A percentile compares a stretch with the other conserved stretches of the same genome.
Conservation (phyloP, 2,888 invertebrate species). For the Acleris sparsana region DNA sequence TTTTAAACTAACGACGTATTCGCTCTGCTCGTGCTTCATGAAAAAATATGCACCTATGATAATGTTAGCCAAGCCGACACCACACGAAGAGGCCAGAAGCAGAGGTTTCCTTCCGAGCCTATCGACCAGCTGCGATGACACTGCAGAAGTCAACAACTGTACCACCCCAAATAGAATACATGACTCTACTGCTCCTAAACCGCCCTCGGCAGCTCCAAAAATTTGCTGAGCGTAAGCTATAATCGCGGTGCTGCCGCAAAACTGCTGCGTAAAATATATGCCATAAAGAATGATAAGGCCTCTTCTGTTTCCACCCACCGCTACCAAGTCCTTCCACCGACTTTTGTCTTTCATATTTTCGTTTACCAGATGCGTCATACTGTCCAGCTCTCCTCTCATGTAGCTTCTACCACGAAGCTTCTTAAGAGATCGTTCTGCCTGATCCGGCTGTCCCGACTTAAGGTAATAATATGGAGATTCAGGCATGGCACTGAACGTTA, state of each 20-base stretch:
- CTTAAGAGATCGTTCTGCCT: constrained; percentile 82
- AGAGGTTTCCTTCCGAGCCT: constrained; percentile 84
- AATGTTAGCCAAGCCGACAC: constrained; percentile 79
- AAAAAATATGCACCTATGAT: constrained; percentile 83
- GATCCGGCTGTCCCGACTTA: constrained; percentile 72
- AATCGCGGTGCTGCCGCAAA: constrained; percentile 84
- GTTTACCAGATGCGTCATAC: constrained; percentile 78
- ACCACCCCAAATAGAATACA: constrained; percentile 81
- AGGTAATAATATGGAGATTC: constrained; percentile 86
- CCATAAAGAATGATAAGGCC: constrained; percentile 84
- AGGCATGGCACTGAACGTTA: constrained; percentile 84
- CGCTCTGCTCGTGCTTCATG: constrained; percentile 72
- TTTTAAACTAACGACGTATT: constrained; percentile 71
- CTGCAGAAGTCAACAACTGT: constrained; percentile 80
- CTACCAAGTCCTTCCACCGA: constrained; percentile 75
- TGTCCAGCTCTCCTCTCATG: constrained; percentile 81
- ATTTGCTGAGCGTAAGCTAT: constrained; percentile 85
- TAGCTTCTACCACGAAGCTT: constrained; percentile 81
- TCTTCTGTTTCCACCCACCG: constrained; percentile 75
- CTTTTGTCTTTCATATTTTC: constrained; percentile 80
- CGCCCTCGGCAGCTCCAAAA: constrained; percentile 80
- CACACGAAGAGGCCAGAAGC: constrained; percentile 82
- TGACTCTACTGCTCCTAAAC: constrained; percentile 74
- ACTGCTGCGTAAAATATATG: constrained; percentile 85
- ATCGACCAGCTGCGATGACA: constrained; percentile 84